Evolutionary conservation across 2,797 vertebrate species (phyloP).

Genomic region (Florisuga fusca): DNA sequence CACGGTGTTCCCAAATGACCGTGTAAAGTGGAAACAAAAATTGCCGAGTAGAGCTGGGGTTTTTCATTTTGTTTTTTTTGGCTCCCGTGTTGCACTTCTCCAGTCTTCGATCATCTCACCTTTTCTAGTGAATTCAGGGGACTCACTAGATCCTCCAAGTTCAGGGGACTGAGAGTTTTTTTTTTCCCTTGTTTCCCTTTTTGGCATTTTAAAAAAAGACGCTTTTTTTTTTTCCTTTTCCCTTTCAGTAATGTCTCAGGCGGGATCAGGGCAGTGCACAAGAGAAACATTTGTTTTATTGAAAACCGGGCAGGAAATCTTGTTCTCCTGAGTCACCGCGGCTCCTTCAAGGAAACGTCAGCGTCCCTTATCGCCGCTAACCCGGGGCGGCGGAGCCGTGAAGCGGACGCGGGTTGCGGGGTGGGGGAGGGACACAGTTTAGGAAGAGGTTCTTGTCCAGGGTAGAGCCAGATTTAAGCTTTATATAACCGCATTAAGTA

Average conservation of each 20-base stretch:
- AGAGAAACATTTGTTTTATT: constrained; percentile 70
- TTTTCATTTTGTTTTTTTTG: too few species aligned
- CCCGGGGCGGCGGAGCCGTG: neutral
- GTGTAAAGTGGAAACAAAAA: neutral
- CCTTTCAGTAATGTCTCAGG: constrained; percentile 61
- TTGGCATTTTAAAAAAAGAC: constrained; percentile 56
- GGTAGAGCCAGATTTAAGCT: neutral
- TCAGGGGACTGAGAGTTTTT: neutral
- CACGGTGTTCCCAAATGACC: neutral
- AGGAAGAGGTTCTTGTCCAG: neutral
- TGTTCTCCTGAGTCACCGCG: constrained; percentile 77
- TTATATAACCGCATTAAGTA: neutral
- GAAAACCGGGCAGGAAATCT: constrained; percentile 77
- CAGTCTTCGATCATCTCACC: neutral
- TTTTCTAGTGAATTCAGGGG: constrained; percentile 27
- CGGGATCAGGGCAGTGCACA: constrained; percentile 31
- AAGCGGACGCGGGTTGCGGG: constrained; percentile 53
- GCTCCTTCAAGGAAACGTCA: constrained; percentile 73
- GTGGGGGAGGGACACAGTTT: neutral
- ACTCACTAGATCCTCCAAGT: neutral
- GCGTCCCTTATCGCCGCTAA: constrained; percentile 27
- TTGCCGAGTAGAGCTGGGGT: neutral
- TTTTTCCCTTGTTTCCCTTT: neutral
- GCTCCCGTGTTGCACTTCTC: neutral
- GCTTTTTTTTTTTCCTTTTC: neutral